These are phyloP conservation scores for Dichetophora obliterata DNA, from an alignment of 2,888 invertebrate genomes.

Conservation along the genomic window DNA sequence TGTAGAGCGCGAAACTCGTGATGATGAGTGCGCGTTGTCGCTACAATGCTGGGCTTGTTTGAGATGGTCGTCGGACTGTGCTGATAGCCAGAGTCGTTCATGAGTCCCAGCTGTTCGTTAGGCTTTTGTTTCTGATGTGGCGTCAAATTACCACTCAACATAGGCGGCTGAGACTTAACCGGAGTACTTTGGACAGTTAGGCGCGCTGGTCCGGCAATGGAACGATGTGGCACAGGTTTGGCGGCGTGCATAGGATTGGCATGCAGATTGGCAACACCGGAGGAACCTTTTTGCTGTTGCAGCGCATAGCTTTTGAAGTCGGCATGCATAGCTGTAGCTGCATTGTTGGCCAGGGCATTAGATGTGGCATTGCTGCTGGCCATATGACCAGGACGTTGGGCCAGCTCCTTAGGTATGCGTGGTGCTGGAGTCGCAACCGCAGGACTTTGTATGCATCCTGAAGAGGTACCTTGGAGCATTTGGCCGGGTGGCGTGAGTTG, in stretches of 20 bases:
- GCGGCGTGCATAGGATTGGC: conserved; percentile 37
- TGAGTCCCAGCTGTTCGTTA: conserved; percentile 50
- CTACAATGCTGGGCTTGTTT: background rate
- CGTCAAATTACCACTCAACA: conserved; percentile 71
- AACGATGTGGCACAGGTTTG: conserved; percentile 62
- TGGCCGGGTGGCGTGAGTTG: background rate
- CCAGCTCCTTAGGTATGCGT: conserved; percentile 67
- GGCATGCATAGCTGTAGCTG: background rate
- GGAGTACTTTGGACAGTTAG: conserved; percentile 75
- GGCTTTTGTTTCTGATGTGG: conserved; percentile 49
- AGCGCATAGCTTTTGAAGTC: conserved; percentile 13
- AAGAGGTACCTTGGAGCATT: conserved; percentile 39
- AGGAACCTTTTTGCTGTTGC: background rate
- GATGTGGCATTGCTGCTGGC: conserved; percentile 37
- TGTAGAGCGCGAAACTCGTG: conserved; percentile 69
- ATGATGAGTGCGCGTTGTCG: conserved; percentile 64
- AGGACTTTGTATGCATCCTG: conserved; percentile 63
- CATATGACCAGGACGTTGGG: conserved; percentile 58
- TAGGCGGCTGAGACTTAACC: conserved; percentile 74
- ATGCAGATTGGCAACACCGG: background rate
- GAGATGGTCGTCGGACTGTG: conserved; percentile 35
- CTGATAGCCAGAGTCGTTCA: conserved; percentile 44
- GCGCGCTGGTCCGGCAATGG: conserved; percentile 72
- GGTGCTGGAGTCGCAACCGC: conserved; percentile 67
- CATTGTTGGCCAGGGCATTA: background rate